These are phyloP conservation scores for Cheirogaleus major DNA, from an alignment of 2,797 vertebrate genomes.

Conservation along the genomic window DNA sequence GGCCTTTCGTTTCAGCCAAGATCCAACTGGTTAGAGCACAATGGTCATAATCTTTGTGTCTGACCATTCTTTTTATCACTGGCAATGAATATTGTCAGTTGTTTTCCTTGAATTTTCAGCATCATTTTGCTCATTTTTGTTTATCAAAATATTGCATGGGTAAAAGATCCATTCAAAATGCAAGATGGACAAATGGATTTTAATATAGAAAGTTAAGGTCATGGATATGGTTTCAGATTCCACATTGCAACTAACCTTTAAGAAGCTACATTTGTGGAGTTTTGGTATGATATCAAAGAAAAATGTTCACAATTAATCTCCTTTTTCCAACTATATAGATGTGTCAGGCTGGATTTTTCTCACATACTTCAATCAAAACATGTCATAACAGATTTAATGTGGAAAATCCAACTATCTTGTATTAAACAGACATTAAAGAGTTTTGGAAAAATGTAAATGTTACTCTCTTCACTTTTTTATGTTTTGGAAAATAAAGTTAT, in stretches of 20 bases:
- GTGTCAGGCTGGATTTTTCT: constrained; percentile 24
- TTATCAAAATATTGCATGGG: background rate
- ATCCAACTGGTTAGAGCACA: background rate
- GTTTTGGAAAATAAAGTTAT: constrained; percentile 47
- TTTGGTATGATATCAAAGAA: constrained; percentile 48
- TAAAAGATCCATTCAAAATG: constrained; percentile 23
- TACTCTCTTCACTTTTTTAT: constrained; percentile 18
- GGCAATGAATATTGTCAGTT: background rate
- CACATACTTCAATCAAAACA: background rate
- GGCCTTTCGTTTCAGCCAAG: background rate
- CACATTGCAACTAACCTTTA: background rate
- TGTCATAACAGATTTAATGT: background rate
- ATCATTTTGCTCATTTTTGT: constrained; percentile 5
- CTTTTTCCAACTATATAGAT: background rate
- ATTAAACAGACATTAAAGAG: constrained; percentile 45
- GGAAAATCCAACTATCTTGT: constrained; percentile 38
- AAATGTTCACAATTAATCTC: background rate
- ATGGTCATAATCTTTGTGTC: background rate
- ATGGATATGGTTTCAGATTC: background rate
- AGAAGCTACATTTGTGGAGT: background rate
- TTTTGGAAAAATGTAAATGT: constrained; percentile 35
- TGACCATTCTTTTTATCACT: background rate
- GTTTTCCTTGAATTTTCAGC: constrained; percentile 35
- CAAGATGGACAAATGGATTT: background rate
- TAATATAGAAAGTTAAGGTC: constrained; percentile 3